Conservation (phyloP, 1,140 invertebrate species). For the Piezodorus guildinii region DNA sequence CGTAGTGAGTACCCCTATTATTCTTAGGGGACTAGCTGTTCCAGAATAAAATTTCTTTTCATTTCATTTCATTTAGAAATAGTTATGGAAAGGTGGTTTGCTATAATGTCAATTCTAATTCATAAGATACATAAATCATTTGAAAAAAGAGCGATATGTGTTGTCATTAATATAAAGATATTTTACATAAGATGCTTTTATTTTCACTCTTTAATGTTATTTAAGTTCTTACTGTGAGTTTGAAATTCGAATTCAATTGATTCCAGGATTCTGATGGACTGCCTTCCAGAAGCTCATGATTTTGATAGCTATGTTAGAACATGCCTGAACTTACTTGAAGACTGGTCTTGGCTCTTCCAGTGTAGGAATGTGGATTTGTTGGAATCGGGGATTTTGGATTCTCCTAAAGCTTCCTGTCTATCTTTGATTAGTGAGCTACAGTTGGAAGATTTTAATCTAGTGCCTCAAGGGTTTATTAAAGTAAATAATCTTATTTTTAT, state of each 20-base stretch:
- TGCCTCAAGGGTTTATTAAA: background rate
- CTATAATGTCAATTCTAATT: no score
- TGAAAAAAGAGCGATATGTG: no score
- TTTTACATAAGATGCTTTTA: no score
- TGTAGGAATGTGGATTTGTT: background rate
- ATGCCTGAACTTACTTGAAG: background rate
- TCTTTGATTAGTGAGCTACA: background rate
- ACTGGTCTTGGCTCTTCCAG: background rate
- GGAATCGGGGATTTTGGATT: background rate
- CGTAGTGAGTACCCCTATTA: no score
- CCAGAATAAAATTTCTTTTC: no score
- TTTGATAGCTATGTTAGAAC: background rate
- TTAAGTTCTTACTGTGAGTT: no score
- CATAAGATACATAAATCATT: no score
- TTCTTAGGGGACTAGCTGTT: no score
- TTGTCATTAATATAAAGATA: no score
- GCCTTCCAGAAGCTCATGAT: background rate
- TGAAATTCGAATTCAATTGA: background rate
- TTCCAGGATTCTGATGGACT: conserved; percentile 2
- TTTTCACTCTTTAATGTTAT: no score
- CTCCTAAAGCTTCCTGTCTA: background rate
- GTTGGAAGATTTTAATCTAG: background rate
- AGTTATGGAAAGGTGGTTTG: no score
- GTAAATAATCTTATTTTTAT: background rate
- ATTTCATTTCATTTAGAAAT: no score